These are phyloP conservation scores for Chrysolina haemoptera DNA, from an alignment of 2,888 invertebrate species.

Conservation along the genomic window DNA sequence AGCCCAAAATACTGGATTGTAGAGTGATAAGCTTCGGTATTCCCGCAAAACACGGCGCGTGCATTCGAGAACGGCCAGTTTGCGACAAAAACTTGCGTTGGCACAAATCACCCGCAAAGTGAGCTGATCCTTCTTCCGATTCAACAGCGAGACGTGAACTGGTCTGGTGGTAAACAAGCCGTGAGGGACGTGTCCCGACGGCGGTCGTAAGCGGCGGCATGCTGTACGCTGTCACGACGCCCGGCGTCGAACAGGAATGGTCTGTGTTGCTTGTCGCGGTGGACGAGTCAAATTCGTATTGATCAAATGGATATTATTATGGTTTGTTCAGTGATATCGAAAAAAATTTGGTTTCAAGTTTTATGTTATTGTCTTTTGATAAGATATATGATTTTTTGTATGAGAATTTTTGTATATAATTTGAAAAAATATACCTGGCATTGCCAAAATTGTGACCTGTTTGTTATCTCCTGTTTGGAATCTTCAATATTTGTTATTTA, in stretches of 20 bases:
- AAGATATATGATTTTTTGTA: no score
- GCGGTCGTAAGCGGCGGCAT: constrained; percentile 36
- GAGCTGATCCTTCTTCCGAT: constrained; percentile 46
- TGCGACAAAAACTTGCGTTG: constrained; percentile 27
- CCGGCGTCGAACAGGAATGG: neutral
- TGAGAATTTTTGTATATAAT: no score
- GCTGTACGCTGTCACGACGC: constrained; percentile 45
- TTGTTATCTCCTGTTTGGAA: no score
- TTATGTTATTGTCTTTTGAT: no score
- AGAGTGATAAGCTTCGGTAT: neutral
- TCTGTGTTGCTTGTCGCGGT: neutral
- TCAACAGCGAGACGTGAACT: constrained; percentile 13
- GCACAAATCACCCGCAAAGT: constrained; percentile 52
- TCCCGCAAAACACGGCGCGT: neutral
- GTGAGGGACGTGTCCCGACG: constrained; percentile 60
- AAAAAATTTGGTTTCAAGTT: no score
- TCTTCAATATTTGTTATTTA: no score
- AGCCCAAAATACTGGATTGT: neutral
- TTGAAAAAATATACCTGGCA: no score
- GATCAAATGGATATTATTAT: neutral
- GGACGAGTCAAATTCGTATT: neutral
- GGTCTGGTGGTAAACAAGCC: constrained; percentile 61
- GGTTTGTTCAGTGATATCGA: no score
- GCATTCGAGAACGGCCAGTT: neutral
- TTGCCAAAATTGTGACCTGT: no score